Conservation (phyloP, 2,888 invertebrate species). For the Synanthedon formicaeformis region DNA sequence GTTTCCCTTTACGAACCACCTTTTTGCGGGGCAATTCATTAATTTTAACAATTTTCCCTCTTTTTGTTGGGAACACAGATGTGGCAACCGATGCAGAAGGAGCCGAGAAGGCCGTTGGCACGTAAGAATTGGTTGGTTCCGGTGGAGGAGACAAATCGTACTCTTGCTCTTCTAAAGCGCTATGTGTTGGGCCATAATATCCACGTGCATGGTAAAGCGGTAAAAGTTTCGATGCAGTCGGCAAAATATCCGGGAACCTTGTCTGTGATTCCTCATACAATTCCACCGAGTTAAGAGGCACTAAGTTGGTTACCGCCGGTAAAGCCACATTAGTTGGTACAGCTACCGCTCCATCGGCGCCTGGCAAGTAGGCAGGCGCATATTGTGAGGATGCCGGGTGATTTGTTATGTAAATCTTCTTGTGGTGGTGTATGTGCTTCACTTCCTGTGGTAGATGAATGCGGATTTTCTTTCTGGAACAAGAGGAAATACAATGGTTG, state of each 20-base stretch:
- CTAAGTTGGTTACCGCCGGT: slow-evolving; percentile 37
- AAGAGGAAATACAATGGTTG: slow-evolving; percentile 34
- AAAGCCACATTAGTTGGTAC: slow-evolving; percentile 43
- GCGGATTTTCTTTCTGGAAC: slow-evolving; percentile 69
- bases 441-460: slow-evolving; percentile 70
- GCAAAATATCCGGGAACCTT: slow-evolving; percentile 25
- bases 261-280: slow-evolving; percentile 39
- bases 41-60: slow-evolving; percentile 50
- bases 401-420: slow-evolving; percentile 66
- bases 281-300: slow-evolving; percentile 46
- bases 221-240: slow-evolving; percentile 46
- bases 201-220: slow-evolving; percentile 60
- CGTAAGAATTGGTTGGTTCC: slow-evolving; percentile 26
- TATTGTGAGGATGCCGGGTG: slow-evolving; percentile 59
- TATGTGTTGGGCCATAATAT: slow-evolving; percentile 53
- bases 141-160: slow-evolving; percentile 43
- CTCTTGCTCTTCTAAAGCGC: slow-evolving; percentile 46
- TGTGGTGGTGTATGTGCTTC: slow-evolving; percentile 68
- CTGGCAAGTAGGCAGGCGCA: slow-evolving; percentile 58
- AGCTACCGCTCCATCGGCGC: slow-evolving; percentile 50
- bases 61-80: slow-evolving; percentile 32
- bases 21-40: slow-evolving; percentile 48
- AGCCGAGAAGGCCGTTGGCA: slow-evolving; percentile 30
- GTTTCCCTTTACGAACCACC: slow-evolving; percentile 37
- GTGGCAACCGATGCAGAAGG: slow-evolving; percentile 19